These are phyloP conservation scores for Lamprologus tigripictilis DNA, from an alignment of 2,113 vertebrate genomes.

Conservation along the genomic window DNA sequence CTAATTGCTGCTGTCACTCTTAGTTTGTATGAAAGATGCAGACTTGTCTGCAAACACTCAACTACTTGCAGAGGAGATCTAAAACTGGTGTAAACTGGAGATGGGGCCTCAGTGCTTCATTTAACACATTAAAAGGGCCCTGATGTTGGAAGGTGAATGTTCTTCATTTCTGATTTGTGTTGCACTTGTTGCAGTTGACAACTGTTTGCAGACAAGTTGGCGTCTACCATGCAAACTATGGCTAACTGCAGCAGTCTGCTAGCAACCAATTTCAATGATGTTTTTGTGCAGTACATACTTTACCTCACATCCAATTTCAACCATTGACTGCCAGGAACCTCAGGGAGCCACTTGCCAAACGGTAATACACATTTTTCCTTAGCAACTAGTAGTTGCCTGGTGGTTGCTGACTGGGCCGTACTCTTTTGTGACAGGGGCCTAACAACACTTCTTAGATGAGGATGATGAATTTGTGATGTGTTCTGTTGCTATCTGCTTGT, in stretches of 20 bases:
- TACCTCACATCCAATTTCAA: neutral
- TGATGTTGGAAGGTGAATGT: neutral
- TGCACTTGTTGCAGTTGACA: neutral
- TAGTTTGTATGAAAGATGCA: neutral
- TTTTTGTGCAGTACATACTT: neutral
- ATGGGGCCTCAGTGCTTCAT: neutral
- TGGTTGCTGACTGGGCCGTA: neutral
- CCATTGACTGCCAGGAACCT: neutral
- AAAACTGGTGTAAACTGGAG: neutral
- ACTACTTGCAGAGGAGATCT: neutral
- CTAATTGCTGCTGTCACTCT: neutral
- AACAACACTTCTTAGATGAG: neutral
- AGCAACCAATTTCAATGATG: neutral
- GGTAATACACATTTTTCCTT: neutral
- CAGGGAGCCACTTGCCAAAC: neutral
- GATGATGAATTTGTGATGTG: neutral
- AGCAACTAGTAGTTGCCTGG: neutral
- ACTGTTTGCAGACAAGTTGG: neutral
- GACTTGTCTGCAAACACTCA: neutral
- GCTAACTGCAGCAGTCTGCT: neutral
- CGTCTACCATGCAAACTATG: neutral
- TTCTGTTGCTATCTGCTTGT: neutral
- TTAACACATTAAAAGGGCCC: neutral
- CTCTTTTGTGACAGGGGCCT: neutral
- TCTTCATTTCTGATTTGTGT: neutral